Evolutionary conservation across 35 echinoderm and acorn worm species (phyloP), one percentile per base, ranked within the genome.

Genomic region (Apostichopus californicus): DNA sequence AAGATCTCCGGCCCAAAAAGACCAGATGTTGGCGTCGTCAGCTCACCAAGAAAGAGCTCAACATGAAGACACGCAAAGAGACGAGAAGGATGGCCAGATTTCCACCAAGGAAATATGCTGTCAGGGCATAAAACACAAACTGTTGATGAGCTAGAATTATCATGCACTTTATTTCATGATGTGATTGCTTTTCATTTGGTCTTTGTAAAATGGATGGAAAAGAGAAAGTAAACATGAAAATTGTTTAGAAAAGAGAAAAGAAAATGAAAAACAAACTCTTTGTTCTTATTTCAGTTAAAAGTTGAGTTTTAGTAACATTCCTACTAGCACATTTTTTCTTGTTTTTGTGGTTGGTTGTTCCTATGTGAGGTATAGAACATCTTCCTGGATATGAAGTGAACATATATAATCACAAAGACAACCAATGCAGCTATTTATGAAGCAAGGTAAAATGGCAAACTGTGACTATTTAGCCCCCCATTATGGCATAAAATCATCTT

Each of bases 1-100:
- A 93, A 86, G 97, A 98, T 83, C 89, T 98, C 13, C 90, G 97
- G n/a, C 95, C 93, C 57, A 98, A 98, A 91, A 94, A 94, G 95
- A 98, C 97, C 3, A 88, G 97, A 58, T 95, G 94, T 66, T 94
- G 94, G 78, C 90, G 97, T 5, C 90, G 97, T 8, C 89, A 91
- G 54, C 97, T 98, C 71, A 94, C 93, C 73, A 86, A 83, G 61
- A 90, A 85, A 15, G 97, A 96, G 59, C 90, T 92, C 68, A 92
- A 88, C 75, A 93, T 90, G 57, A 95, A 95, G 75, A 96, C 92
- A 59, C 88, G 86, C 53, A 95, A 98, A 63, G 92, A 96, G 89
- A 80, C 78, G 59, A 93, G 96, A 81, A 98, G 95, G 86, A 75
- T 91, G 73, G 78, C 90, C 83, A 78, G 93, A 63, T 98, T 95